phyloP scores from a whole-genome alignment of 1,140 invertebrate species.

The Macrotrachela quadricornifera region DNA sequence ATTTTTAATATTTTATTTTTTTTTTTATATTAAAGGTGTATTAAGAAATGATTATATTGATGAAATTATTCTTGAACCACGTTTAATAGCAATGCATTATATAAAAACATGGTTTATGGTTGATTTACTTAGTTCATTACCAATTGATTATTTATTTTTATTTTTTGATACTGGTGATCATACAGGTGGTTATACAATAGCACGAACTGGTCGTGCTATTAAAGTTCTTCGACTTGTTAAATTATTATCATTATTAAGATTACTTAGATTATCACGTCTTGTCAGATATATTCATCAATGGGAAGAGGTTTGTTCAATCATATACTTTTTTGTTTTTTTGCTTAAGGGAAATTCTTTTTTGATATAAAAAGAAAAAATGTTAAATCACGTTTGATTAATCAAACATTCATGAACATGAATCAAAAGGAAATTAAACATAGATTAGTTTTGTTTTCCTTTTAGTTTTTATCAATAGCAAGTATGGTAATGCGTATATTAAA shows the following conservation, averaged over 20 bases:
- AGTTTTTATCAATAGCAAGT: conserved; percentile 97
- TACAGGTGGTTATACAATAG: conserved; percentile 1
- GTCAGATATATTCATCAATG: conserved; percentile 95
- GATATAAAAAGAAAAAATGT: not conserved
- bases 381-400: not conserved
- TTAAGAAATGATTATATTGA: conserved; percentile 94
- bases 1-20: not conserved
- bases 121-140: conserved; percentile 93
- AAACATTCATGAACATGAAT: not conserved
- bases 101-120: conserved; percentile 97
- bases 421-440: not conserved
- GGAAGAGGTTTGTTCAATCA: conserved; percentile 58
- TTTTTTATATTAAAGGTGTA: conserved; percentile 41
- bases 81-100: conserved; percentile 91
- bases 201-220: conserved; percentile 56
- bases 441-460: conserved; percentile 36
- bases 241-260: conserved; percentile 72
- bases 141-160: conserved; percentile 96
- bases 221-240: conserved; percentile 85
- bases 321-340: not conserved
- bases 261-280: conserved; percentile 74
- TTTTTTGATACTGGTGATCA: conserved; percentile 43
- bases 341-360: not conserved
- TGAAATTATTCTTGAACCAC: conserved; percentile 81
- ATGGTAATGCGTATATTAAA: conserved; percentile 99